A percentile compares a stretch with the other conserved stretches of the same genome.
Evolutionary conservation across 2,888 invertebrate species (phyloP).

Genomic region (Orchesellides sinensis): DNA sequence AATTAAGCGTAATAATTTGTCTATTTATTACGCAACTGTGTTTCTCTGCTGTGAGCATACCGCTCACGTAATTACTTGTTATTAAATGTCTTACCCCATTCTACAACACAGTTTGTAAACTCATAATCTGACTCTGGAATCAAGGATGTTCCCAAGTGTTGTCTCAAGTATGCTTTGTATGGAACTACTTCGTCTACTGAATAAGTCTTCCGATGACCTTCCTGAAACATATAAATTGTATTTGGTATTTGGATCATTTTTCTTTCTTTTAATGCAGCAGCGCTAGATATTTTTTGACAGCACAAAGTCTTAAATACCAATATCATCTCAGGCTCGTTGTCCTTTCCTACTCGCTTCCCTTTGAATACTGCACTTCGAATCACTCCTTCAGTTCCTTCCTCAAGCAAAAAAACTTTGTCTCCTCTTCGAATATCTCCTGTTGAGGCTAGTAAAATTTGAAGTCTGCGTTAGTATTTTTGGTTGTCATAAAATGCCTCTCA

Average conservation of each 20-base stretch:
- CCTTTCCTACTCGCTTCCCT: slow-evolving; percentile 36
- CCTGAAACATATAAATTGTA: slow-evolving; percentile 23
- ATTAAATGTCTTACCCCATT: slow-evolving; percentile 49
- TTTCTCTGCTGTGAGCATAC: too few relatives aligned
- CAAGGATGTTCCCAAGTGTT: slow-evolving; percentile 62
- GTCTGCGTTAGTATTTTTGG: too few relatives aligned
- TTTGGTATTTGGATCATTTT: too few relatives aligned
- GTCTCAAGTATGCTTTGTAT: slow-evolving; percentile 63
- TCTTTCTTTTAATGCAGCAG: too few relatives aligned
- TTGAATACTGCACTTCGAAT: slow-evolving; percentile 62
- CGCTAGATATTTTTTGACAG: too few relatives aligned
- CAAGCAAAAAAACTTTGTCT: slow-evolving; percentile 57
- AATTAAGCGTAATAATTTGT: too few relatives aligned
- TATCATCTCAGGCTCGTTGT: slow-evolving; percentile 46
- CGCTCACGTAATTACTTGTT: background rate
- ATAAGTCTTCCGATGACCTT: slow-evolving; percentile 54
- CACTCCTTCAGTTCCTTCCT: slow-evolving; percentile 48
- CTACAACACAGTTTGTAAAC: slow-evolving; percentile 37
- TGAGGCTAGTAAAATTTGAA: slow-evolving; percentile 43
- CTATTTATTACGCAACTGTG: slow-evolving; percentile 2
- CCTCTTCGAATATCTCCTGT: slow-evolving; percentile 60
- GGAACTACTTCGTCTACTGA: slow-evolving; percentile 60
- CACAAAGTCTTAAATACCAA: slow-evolving; percentile 43
- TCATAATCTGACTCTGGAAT: slow-evolving; percentile 58
- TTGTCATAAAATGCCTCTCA: too few relatives aligned